These are phyloP conservation scores for Arnoldichthys spilopterus DNA, from an alignment of 2,797 vertebrate species.

Conservation along the genomic window DNA sequence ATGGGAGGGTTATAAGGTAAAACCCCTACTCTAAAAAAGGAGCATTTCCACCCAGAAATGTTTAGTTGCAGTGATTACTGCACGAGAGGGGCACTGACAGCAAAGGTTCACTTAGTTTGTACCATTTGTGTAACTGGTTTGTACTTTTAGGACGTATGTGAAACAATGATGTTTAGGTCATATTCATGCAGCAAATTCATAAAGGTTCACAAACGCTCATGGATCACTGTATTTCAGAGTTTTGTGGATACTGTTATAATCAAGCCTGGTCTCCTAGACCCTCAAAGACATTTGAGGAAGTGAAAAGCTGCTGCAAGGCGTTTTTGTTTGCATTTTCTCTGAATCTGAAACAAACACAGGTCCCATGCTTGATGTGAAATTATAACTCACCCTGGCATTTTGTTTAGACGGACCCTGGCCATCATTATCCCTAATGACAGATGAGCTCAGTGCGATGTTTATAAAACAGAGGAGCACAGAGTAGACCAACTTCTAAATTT, in stretches of 20 bases:
- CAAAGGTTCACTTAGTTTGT: no score
- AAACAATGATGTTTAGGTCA: no score
- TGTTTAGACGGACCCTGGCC: slow-evolving; percentile 14
- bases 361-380: slow-evolving; percentile 25
- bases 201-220: no score
- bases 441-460: slow-evolving; percentile 24
- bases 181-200: no score
- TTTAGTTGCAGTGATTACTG: no score
- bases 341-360: slow-evolving; percentile 12
- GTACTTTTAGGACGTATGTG: no score
- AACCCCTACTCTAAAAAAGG: no score
- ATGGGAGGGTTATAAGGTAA: no score
- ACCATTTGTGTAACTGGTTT: no score
- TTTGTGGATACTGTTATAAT: background rate
- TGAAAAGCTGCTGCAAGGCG: background rate
- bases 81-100: no score
- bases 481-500: slow-evolving; percentile 24
- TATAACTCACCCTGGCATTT: slow-evolving; percentile 12
- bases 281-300: background rate
- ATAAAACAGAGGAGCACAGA: slow-evolving; percentile 15
- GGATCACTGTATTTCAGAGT: no score
- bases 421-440: slow-evolving; percentile 37
- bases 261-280: background rate
- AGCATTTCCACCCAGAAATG: no score
- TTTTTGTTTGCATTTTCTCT: slow-evolving; percentile 15